Evolutionary conservation across 2,113 vertebrate genomes (phyloP).

Genomic region (Antidorcas marsupialis): DNA sequence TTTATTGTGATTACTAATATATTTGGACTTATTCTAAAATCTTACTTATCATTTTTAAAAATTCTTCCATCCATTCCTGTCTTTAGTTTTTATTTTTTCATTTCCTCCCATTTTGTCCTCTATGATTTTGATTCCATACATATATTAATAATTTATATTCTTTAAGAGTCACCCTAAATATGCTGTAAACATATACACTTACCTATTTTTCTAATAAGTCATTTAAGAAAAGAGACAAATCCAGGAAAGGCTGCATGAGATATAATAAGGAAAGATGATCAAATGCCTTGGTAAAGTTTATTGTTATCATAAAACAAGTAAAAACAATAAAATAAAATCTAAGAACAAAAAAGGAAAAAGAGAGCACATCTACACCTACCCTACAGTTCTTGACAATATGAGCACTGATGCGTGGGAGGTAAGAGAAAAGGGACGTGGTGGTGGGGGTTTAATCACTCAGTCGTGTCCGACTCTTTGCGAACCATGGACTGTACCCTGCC

Average conservation of each 20-base stretch:
- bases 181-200: neutral
- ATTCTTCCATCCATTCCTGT: neutral
- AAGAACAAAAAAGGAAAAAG: neutral
- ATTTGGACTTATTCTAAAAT: neutral
- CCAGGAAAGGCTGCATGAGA: neutral
- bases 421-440: neutral
- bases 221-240: neutral
- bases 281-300: neutral
- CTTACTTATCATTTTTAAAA: neutral
- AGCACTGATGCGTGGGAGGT: neutral
- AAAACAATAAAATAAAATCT: neutral
- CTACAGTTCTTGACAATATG: neutral
- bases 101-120: neutral
- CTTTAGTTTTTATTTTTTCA: neutral
- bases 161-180: neutral
- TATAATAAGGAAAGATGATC: neutral
- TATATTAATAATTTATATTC: neutral
- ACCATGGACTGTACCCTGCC: neutral
- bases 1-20: neutral
- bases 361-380: neutral
- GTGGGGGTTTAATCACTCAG: neutral
- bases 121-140: neutral
- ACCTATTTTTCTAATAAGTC: neutral
- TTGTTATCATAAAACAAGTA: neutral
- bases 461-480: rapidly evolving